Evolutionary conservation across 2,888 invertebrate genomes (phyloP).

Genomic region (Volucella inflata): DNA sequence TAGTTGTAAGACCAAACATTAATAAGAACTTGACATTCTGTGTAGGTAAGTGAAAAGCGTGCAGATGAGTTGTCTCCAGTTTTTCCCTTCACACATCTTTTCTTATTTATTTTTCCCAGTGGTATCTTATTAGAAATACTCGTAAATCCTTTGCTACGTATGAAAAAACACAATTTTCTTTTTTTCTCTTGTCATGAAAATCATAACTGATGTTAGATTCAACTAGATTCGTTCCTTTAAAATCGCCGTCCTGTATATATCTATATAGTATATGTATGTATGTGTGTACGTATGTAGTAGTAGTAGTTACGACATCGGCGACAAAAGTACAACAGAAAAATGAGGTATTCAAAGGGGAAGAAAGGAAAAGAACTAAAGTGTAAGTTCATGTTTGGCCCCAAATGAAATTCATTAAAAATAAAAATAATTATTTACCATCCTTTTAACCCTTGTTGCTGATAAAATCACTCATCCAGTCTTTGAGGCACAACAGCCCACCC

Average conservation of each 20-base stretch:
- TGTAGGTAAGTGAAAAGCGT: background rate
- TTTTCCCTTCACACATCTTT: slow-evolving; percentile 36
- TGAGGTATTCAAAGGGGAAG: slow-evolving; percentile 9
- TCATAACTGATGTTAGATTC: slow-evolving; percentile 10
- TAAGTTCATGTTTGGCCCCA: slow-evolving; percentile 59
- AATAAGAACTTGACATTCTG: background rate
- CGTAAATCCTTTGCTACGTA: slow-evolving; percentile 16
- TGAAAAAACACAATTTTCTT: no score
- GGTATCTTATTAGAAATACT: slow-evolving; percentile 52
- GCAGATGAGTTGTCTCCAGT: slow-evolving; percentile 5
- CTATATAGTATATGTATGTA: no score
- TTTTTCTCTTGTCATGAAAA: no score
- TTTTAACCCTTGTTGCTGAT: slow-evolving; percentile 59
- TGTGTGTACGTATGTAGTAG: background rate
- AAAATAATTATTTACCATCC: slow-evolving; percentile 68
- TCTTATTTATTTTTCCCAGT: slow-evolving; percentile 57
- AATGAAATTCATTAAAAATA: slow-evolving; percentile 67
- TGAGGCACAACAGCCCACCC: slow-evolving; percentile 7
- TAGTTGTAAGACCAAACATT: background rate
- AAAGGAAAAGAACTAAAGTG: slow-evolving; percentile 39
- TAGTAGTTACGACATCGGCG: background rate
- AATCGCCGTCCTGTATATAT: no score
- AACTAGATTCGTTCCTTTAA: slow-evolving; percentile 39
- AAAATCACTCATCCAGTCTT: slow-evolving; percentile 25
- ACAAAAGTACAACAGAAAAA: background rate